phyloP scores from a whole-genome alignment of 1,140 invertebrate species.

The Solenopsis invicta region DNA sequence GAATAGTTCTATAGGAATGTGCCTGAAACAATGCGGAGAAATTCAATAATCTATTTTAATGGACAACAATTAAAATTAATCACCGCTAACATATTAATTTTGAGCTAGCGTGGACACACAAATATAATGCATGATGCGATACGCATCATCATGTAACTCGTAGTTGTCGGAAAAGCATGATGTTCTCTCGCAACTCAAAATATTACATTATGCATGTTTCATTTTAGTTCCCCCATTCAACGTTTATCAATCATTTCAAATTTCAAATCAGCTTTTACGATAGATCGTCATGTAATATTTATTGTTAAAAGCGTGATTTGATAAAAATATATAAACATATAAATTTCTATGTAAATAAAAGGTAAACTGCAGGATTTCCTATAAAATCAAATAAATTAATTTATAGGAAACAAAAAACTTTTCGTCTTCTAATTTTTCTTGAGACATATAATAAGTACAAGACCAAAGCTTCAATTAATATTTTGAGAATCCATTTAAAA shows the following conservation, averaged over 20 bases:
- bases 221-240: not conserved
- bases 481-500: too few species aligned
- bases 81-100: slow-evolving; percentile 40
- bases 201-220: slow-evolving; percentile 12
- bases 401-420: too few species aligned
- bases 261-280: not conserved
- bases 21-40: slow-evolving; percentile 13
- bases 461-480: too few species aligned
- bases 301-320: not conserved
- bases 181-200: not conserved
- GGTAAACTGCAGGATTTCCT: too few species aligned
- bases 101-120: not conserved
- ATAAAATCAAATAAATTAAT: too few species aligned
- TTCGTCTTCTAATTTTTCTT: too few species aligned
- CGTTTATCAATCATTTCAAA: slow-evolving; percentile 4
- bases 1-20: slow-evolving; percentile 26
- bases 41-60: slow-evolving; percentile 42
- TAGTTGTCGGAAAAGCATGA: not conserved
- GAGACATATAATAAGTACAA: too few species aligned
- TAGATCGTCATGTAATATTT: not conserved
- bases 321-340: not conserved
- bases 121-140: not conserved
- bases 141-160: slow-evolving; percentile 1
- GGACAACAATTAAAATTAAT: slow-evolving; percentile 49
- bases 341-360: not conserved